A percentile compares a stretch with the other conserved stretches of the same genome.
These are phyloP conservation scores for Boloria selene DNA, from an alignment of 2,888 invertebrate genomes.

Conservation along the genomic window DNA sequence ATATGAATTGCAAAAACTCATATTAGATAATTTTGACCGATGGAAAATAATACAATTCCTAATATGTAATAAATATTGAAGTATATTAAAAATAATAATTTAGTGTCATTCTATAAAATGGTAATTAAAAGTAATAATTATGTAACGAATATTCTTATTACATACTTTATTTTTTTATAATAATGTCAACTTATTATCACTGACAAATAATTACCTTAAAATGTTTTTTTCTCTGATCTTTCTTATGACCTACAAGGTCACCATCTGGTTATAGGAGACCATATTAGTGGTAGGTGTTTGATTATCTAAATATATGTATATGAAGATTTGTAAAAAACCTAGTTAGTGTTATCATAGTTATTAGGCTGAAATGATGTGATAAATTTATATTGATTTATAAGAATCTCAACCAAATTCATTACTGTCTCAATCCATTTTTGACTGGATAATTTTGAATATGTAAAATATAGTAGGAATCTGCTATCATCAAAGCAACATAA, in stretches of 20 bases:
- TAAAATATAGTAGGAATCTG: neutral
- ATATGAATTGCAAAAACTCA: no score
- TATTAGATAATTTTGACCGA: no score
- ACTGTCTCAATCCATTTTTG: neutral
- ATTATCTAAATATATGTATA: constrained; percentile 23
- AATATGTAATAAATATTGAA: no score
- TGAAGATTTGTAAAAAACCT: constrained; percentile 18
- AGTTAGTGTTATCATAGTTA: constrained; percentile 18
- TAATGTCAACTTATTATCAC: no score
- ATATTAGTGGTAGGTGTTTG: constrained; percentile 2
- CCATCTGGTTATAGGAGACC: neutral
- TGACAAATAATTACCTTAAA: no score
- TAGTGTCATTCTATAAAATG: no score
- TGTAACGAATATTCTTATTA: no score
- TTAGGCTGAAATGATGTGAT: constrained; percentile 23
- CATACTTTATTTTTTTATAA: no score
- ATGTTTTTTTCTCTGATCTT: no score
- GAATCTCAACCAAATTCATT: constrained; percentile 31
- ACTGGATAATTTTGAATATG: neutral
- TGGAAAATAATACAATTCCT: no score
- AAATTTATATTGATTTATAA: constrained; percentile 15
- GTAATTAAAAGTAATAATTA: no score
- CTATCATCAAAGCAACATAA: neutral
- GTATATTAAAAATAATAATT: no score
- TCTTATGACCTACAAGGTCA: neutral